These are phyloP conservation scores for Himalopsyche phryganea DNA, from an alignment of 1,140 invertebrate species.

Conservation along the genomic window DNA sequence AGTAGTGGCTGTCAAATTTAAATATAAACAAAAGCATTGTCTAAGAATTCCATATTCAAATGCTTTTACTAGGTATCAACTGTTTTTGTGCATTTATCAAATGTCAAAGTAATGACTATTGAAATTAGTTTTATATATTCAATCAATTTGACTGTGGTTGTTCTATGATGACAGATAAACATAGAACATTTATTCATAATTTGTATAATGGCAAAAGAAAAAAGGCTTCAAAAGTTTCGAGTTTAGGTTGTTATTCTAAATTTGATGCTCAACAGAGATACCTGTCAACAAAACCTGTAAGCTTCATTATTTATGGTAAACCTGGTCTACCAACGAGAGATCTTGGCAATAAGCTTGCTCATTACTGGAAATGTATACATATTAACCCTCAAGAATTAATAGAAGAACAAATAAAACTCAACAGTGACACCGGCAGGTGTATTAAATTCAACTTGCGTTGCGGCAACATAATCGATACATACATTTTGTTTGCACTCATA, in stretches of 20 bases:
- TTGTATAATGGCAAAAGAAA: too few species aligned
- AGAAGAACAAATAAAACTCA: conserved; percentile 51
- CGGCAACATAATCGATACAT: conserved; percentile 46
- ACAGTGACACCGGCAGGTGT: conserved; percentile 48
- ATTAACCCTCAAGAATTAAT: conserved; percentile 55
- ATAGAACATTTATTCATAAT: too few species aligned
- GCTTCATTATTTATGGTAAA: conserved; percentile 57
- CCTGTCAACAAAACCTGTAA: conserved; percentile 50
- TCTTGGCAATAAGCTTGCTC: conserved; percentile 53
- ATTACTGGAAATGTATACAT: conserved; percentile 54
- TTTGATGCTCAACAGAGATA: conserved; percentile 49
- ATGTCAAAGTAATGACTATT: too few species aligned
- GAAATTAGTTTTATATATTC: too few species aligned
- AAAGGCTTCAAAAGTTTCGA: neutral
- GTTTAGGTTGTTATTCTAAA: conserved; percentile 39
- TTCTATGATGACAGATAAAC: too few species aligned
- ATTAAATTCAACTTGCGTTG: conserved; percentile 53
- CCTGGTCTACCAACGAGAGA: conserved; percentile 49
- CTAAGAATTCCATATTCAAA: too few species aligned
- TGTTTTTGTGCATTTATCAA: too few species aligned
- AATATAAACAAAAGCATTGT: too few species aligned
- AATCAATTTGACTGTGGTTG: too few species aligned
- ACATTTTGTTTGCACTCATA: conserved; percentile 50
- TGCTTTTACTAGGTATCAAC: too few species aligned
- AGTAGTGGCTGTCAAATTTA: too few species aligned